A percentile compares a stretch with the other conserved stretches of the same genome.
These are phyloP conservation scores for Himalopsyche phryganea DNA, from an alignment of 1,140 invertebrate species.

Conservation along the genomic window DNA sequence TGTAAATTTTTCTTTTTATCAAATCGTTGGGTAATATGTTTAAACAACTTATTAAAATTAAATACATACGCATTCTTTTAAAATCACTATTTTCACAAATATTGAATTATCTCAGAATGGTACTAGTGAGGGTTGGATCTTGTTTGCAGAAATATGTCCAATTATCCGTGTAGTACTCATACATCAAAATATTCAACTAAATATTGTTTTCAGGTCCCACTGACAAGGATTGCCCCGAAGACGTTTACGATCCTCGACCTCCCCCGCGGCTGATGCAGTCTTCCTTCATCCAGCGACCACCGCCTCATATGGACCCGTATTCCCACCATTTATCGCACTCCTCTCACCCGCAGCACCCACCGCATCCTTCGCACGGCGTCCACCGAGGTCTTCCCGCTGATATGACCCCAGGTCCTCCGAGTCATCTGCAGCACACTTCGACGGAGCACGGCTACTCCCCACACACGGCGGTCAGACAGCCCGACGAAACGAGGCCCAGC, in stretches of 20 bases:
- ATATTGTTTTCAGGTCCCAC: conserved; percentile 37
- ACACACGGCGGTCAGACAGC: conserved; percentile 43
- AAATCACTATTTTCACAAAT: too few relatives aligned
- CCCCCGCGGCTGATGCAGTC: conserved; percentile 35
- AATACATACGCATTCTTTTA: too few relatives aligned
- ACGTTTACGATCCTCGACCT: conserved; percentile 41
- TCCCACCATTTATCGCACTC: conserved; percentile 18
- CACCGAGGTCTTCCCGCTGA: conserved; percentile 41
- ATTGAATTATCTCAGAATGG: too few relatives aligned
- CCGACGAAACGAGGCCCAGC: conserved; percentile 68
- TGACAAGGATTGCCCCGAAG: conserved; percentile 45
- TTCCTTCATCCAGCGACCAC: conserved; percentile 23
- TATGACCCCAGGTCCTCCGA: conserved; percentile 36
- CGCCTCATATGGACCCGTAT: conserved; percentile 36
- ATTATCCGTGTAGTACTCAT: too few relatives aligned
- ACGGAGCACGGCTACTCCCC: conserved; percentile 24
- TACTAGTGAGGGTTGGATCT: too few relatives aligned
- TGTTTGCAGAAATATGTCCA: too few relatives aligned
- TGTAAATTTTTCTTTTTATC: too few relatives aligned
- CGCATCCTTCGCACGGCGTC: conserved; percentile 30
- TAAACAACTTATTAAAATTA: too few relatives aligned
- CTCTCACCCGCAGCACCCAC: conserved; percentile 21
- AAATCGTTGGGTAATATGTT: too few relatives aligned
- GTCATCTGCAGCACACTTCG: conserved; percentile 33
- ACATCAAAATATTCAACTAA: too few relatives aligned